Evolutionary conservation across 1,140 invertebrate species (phyloP), one percentile per base, ranked within the genome.

Genomic region (Conopomorpha cramerella): DNA sequence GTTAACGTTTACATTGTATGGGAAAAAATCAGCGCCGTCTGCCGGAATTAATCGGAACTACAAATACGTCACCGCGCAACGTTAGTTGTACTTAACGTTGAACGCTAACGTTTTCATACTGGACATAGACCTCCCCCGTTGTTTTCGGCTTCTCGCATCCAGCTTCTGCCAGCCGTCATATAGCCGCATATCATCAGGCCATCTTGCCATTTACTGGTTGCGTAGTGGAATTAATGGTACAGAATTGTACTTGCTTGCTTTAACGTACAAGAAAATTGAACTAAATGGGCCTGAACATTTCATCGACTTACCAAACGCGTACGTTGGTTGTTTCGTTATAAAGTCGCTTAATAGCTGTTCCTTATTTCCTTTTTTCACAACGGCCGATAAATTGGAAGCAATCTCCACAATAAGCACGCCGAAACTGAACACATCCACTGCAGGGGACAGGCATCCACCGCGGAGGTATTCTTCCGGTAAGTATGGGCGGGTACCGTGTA

Each of bases 371-470:
- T 65, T 65, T n/a, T 83, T 70, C 48, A 90, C 86, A 49, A 86
- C 84, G 1, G 85, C 85, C 27, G 81, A 52, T 29, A 87, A 64
- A 1, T 88, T 88, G 1, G 91, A 93, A 7, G 88, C 89, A 31
- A 94, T 70, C 77, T 97, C 94, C 43, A 93, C 84, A 27, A 96
- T 55, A 7, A 96, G 93, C 41, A 98, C 89, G 7, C 96, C 96
- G 79, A 91, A 98, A 63, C 93, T 94, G 56, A 90, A 98, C 1
- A 92, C 91, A 62, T 99, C 96, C 8, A 97, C 87, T 68, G 96
- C 95, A 0, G 90, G 89, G 0, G 92, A 95, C 1, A 96, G 83
- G 31, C 87, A 82, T 25, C 86, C 87, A 0, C 79, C 83, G 30
- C 84, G 66, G 0, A 93, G 64, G 71, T 93, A 96, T 64, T 99